Conservation (phyloP, 2,797 vertebrate genomes). For the Rousettus madagascariensis region DNA sequence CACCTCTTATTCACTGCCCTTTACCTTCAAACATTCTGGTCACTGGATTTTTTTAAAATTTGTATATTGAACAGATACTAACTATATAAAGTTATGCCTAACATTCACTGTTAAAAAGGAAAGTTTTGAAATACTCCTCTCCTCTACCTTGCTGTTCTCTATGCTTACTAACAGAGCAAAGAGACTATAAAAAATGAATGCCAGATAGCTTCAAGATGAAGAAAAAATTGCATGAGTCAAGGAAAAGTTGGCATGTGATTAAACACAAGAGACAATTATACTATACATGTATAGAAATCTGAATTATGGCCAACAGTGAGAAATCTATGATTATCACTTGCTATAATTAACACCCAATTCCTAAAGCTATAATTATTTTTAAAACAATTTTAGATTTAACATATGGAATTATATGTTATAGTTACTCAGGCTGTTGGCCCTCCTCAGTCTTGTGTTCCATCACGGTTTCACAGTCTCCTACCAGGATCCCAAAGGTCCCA, state of each 20-base stretch:
- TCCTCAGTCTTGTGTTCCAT: not conserved
- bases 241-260: not conserved
- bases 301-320: not conserved
- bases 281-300: not conserved
- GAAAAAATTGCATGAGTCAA: not conserved
- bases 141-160: not conserved
- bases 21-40: not conserved
- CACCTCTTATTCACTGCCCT: not conserved
- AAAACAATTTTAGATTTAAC: not conserved
- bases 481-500: not conserved
- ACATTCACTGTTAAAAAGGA: not conserved
- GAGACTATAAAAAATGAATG: not conserved
- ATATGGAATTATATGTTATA: not conserved
- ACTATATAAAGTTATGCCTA: not conserved
- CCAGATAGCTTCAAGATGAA: not conserved
- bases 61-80: not conserved
- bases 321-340: not conserved
- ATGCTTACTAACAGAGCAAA: not conserved
- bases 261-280: not conserved
- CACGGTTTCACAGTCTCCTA: not conserved
- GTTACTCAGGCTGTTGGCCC: not conserved
- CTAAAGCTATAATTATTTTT: not conserved
- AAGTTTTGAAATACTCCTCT: not conserved
- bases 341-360: not conserved
- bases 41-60: not conserved